These are phyloP conservation scores for Chironomus striatipennis DNA, from an alignment of 1,140 invertebrate genomes.

Conservation along the genomic window DNA sequence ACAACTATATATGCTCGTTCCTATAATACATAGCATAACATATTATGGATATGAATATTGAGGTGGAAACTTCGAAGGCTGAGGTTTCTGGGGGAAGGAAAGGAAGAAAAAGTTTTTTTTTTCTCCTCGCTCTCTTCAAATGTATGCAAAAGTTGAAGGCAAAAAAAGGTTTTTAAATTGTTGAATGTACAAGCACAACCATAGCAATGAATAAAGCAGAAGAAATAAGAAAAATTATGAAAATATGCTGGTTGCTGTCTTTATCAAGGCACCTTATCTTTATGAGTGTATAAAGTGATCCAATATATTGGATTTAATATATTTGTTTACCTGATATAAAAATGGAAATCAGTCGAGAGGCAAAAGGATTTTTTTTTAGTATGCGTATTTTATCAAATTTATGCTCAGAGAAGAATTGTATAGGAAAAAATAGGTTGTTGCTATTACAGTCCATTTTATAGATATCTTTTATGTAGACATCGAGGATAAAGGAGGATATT, in stretches of 20 bases:
- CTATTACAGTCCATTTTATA: constrained; percentile 2
- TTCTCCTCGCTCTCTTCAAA: neutral
- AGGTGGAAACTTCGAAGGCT: neutral
- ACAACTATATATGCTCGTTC: neutral
- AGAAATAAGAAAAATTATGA: neutral
- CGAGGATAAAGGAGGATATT: no score
- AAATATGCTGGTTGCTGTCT: constrained; percentile 12
- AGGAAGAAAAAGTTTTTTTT: neutral
- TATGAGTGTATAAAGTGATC: constrained; percentile 5
- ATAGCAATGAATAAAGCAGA: neutral
- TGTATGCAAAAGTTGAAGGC: neutral
- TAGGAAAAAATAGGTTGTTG: neutral
- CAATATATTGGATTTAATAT: constrained; percentile 10
- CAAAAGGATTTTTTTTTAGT: constrained; percentile 5
- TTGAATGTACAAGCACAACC: constrained; percentile 12
- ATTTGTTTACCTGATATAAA: neutral
- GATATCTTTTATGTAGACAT: neutral
- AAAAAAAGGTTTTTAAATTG: constrained; percentile 14
- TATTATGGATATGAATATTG: neutral
- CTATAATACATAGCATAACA: constrained; percentile 5
- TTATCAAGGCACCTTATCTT: constrained; percentile 13
- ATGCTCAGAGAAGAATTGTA: constrained; percentile 1
- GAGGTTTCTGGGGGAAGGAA: neutral
- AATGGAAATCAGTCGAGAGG: constrained; percentile 5
- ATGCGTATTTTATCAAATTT: constrained; percentile 14